Evolutionary conservation across 2,113 vertebrate species (phyloP).

Genomic region (Ptilorrhoa leucosticta): DNA sequence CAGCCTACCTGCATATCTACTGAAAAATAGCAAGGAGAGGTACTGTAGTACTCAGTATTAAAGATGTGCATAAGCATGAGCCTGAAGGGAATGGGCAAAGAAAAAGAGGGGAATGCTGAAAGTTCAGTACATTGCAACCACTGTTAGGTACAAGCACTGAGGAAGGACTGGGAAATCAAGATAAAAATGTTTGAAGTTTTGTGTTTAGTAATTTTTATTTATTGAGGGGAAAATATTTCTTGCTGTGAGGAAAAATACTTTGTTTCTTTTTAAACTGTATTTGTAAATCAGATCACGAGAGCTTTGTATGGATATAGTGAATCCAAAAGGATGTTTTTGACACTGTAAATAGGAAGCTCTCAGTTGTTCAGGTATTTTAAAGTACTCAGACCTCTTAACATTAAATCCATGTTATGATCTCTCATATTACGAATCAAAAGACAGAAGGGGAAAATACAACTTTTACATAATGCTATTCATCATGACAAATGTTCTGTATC

Average conservation of each 20-base stretch:
- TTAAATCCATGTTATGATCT: background rate
- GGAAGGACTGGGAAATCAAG: background rate
- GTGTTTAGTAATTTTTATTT: background rate
- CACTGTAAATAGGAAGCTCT: background rate
- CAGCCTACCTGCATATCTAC: background rate
- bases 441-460: conserved; percentile 12
- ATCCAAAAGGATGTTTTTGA: background rate
- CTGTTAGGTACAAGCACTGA: background rate
- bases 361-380: background rate
- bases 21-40: background rate
- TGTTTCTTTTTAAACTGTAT: background rate
- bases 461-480: conserved; percentile 25
- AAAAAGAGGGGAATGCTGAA: background rate
- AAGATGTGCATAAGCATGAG: rapidly evolving
- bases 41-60: background rate
- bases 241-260: background rate
- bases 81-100: background rate
- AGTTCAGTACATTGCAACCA: rapidly evolving
- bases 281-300: background rate
- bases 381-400: background rate
- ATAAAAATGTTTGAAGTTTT: background rate
- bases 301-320: background rate
- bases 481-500: conserved; percentile 43
- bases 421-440: background rate
- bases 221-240: background rate